phyloP scores from a whole-genome alignment of 2,113 vertebrate genomes.

The Monarcha castaneiventris region DNA sequence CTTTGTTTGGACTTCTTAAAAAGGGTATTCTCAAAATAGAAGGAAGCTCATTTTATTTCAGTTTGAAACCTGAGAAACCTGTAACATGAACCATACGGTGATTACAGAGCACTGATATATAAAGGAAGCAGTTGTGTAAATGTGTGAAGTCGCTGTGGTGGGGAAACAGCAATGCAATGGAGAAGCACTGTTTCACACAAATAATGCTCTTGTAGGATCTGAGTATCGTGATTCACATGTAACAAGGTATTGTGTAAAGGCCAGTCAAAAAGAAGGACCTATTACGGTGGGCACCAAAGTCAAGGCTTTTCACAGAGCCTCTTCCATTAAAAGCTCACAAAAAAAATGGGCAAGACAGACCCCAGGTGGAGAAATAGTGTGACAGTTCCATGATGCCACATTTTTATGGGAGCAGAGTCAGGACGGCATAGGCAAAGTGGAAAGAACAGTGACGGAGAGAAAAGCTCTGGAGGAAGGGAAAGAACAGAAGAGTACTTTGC shows the following conservation, averaged over 20 bases:
- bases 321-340: not conserved
- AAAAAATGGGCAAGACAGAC: constrained; percentile 41
- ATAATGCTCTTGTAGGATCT: constrained; percentile 14
- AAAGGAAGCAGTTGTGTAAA: constrained; percentile 37
- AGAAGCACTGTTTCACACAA: constrained; percentile 8
- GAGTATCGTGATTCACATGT: not conserved
- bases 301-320: not conserved
- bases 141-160: constrained; percentile 29
- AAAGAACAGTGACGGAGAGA: not conserved
- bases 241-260: not conserved
- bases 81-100: constrained; percentile 69
- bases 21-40: constrained; percentile 69
- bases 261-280: not conserved
- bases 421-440: not conserved
- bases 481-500: not conserved
- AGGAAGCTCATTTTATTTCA: constrained; percentile 72
- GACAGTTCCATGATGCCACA: not conserved
- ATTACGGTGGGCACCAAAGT: not conserved
- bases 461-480: not conserved
- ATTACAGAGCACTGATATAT: constrained; percentile 60
- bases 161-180: not conserved
- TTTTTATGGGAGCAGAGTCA: not conserved
- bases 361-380: constrained; percentile 35
- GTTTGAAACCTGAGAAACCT: constrained; percentile 74
- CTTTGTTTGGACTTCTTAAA: constrained; percentile 69